Evolutionary conservation across 2,888 invertebrate genomes (phyloP), one percentile per base, ranked within the genome.

Genomic region (Trypoxylon attenuatum): DNA sequence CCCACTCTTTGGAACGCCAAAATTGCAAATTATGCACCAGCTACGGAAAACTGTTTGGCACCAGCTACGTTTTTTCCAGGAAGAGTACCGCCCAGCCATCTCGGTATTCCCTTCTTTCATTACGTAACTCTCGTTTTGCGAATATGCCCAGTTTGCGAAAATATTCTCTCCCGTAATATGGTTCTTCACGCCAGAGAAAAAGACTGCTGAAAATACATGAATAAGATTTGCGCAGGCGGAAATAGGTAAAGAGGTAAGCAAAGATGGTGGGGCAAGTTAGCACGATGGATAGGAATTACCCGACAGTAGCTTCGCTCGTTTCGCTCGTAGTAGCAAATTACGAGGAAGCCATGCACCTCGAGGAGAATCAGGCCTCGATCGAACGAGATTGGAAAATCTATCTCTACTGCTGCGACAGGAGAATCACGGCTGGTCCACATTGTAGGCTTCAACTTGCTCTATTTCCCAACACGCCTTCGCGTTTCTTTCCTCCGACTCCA

Each of bases 21-120:
- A 52, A 69, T 45, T 52, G 56, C 62, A 33, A 69, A 69, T 68
- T 68, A 68, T 68, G 60, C 66, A 66, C 55, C 55, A 66, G 45
- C 38, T 23, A 66, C 42, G 21, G 41, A 52, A 52, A 39, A 54
- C 29, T 23, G 33, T 13, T 33, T 5, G 23, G 38, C 47, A 19
- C 25, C 23, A 22, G 38, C 49, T 49, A 22, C 52, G 60, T 66
- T 60, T 60, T 50, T 47, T 13, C 10, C 19, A n/a, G 10, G 3
- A 8, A 29, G 43, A 59, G 66, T n/a, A n/a, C n/a, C n/a, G n/a
- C n/a, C 59, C 59, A 43, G 59, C 60, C 66, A 53, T 55, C 53
- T 46, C 66, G 46, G 43, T 62, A 45, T 58, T 54, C 52, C 46
- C 50, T 42, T 45, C 43, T 50, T 56, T 65, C 58, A 65, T 67